A percentile compares a stretch with the other conserved stretches of the same genome.
phyloP scores from a whole-genome alignment of 1,140 invertebrate species.

The Euglossa dilemma region DNA sequence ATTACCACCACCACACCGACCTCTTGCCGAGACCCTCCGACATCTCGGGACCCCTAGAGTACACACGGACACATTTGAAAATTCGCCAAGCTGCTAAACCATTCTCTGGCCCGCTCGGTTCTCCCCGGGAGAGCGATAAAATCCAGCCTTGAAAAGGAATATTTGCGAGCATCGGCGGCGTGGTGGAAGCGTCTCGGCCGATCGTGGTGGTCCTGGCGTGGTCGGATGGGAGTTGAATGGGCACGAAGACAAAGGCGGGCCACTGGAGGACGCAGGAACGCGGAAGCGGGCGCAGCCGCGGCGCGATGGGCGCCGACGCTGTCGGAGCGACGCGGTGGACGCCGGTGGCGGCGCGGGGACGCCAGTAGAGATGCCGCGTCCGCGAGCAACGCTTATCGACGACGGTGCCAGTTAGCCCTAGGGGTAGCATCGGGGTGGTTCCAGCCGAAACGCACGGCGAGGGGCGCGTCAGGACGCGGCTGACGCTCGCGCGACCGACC shows the following conservation, averaged over 20 bases:
- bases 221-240: conserved; percentile 15
- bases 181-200: not conserved
- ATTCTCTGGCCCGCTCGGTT: too few species aligned
- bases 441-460: conserved; percentile 37
- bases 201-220: conserved; percentile 29
- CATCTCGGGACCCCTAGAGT: not conserved
- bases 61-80: too few species aligned
- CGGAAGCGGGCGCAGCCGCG: conserved; percentile 43
- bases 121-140: not conserved
- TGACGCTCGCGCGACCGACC: conserved; percentile 20
- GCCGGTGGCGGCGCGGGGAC: not conserved
- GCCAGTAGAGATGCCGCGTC: conserved; percentile 54
- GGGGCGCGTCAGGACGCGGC: conserved; percentile 14
- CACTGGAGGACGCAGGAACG: conserved; percentile 40
- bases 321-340: conserved; percentile 3
- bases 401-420: conserved; percentile 27
- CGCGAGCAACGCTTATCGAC: conserved; percentile 17
- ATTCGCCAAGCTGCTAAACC: too few species aligned
- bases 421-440: conserved; percentile 47
- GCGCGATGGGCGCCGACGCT: conserved; percentile 36
- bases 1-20: not conserved
- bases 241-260: conserved; percentile 46
- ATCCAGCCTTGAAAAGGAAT: not conserved
- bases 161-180: not conserved
- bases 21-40: not conserved